Evolutionary conservation across 2,888 invertebrate genomes (phyloP), one percentile per base, ranked within the genome.

Genomic region (Papilio demoleus): DNA sequence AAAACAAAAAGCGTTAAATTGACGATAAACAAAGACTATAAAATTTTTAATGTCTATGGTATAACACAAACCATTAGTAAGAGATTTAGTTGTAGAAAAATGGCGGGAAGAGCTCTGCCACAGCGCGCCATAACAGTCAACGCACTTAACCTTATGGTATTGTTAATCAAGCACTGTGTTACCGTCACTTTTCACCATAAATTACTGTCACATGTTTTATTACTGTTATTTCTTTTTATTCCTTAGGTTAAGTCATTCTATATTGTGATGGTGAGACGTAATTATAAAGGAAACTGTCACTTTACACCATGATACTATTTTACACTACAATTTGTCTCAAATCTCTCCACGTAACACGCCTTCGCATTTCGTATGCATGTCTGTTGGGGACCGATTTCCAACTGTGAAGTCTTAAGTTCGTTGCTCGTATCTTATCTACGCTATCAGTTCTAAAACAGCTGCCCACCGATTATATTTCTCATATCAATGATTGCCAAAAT

Each of bases 51-150:
- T n/a, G n/a, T n/a, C n/a, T n/a, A n/a, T n/a, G n/a, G n/a, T n/a
- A n/a, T n/a, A n/a, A n/a, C n/a, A n/a, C n/a, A n/a, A n/a, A 90
- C 90, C 78, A 83, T 83, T 24, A 90, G 83, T 73, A 88, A 70
- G 69, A 90, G 78, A 76, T 75, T 87, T 75, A 85, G 76, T 74
- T 90, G 89, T 70, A 83, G 74, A 71, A 90, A 79, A 70, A 85
- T 76, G 62, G 79, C 75, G 60, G 78, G 75, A 60, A 73, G 70
- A 61, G 79, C 80, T 56, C 83, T 79, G 74, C 68, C 70, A 71
- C 80, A 71, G 59, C 79, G 70, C 74, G 75, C 71, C 81, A 77
- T 78, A 1, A 53, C n/a, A 24, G 47, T 61, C 27, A n/a, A 24
- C 38, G 11, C 45, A 45, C n/a, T 62, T 27, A 4, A 12, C 5